A percentile compares a stretch with the other conserved stretches of the same genome.
phyloP scores from a whole-genome alignment of 2,888 invertebrate species.

The Blastobasis lacticolella region DNA sequence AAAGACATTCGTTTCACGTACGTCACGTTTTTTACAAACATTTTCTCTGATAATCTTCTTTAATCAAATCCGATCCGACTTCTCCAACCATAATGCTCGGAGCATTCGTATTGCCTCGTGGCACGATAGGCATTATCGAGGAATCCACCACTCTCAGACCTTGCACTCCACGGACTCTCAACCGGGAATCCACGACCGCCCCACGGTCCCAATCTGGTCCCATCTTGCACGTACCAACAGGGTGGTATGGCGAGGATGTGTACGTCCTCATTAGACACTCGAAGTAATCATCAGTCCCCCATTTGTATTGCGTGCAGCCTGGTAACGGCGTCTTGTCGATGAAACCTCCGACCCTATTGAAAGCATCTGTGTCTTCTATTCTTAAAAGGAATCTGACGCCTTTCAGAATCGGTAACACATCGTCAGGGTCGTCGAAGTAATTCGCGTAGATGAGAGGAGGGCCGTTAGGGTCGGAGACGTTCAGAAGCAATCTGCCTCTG shows the following conservation, averaged over 20 bases:
- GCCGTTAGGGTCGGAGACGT: constrained; percentile 78
- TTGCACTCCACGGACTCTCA: constrained; percentile 76
- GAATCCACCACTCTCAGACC: constrained; percentile 82
- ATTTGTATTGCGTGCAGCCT: constrained; percentile 70
- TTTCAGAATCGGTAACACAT: constrained; percentile 73
- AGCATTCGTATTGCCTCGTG: constrained; percentile 87
- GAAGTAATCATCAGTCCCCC: constrained; percentile 78
- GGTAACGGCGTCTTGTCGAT: constrained; percentile 68
- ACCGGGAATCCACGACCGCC: constrained; percentile 79
- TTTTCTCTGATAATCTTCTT: constrained; percentile 25
- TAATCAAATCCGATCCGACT: constrained; percentile 33
- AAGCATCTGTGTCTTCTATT: constrained; percentile 71
- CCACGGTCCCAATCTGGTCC: constrained; percentile 70
- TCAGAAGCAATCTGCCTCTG: constrained; percentile 75
- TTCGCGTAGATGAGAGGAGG: constrained; percentile 80
- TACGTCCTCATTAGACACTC: constrained; percentile 76
- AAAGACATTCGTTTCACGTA: background rate
- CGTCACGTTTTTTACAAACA: background rate
- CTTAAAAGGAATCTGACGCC: constrained; percentile 73
- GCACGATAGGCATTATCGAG: constrained; percentile 85
- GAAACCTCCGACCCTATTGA: constrained; percentile 69
- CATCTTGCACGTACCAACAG: constrained; percentile 54
- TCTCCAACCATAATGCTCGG: constrained; percentile 88
- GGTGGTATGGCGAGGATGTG: constrained; percentile 64
- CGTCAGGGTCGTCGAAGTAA: constrained; percentile 74